Evolutionary conservation across 2,797 vertebrate species (phyloP), one percentile per base, ranked within the genome.

Genomic region (Pteronotus mesoamericanus): DNA sequence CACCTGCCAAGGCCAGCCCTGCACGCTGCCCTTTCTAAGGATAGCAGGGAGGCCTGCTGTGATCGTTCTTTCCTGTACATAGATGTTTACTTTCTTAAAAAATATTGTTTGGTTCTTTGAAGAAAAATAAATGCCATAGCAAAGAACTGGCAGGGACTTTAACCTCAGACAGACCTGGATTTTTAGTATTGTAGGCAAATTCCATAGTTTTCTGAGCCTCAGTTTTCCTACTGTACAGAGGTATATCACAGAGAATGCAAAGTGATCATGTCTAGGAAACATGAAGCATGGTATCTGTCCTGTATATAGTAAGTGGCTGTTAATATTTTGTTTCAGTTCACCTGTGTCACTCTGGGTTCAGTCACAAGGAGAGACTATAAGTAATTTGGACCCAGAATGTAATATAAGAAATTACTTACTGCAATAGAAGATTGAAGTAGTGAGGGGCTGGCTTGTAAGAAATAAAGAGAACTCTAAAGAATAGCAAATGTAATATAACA

Each of bases 81-180:
- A 51, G 34, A 34, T 53, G 5, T 71, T 90, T 46, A 61, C 34
- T 72, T 91, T 82, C 32, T 89, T 93, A 22, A 85, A 88, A 90
- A 86, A 48, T 55, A 16, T 85, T 93, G 44, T 57, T 83, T 32
- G 53, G 37, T 86, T 88, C 44, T 93, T 61, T 95, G 57, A 91
- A 86, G 92, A 93, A 95, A 83, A 92, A 55, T 82, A 93, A 85
- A 34, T 42, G 53, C 37, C 18, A 26, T 24, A 9, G 71, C 89
- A 78, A 85, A 87, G 72, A 97, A 53, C 66, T 48, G 90, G 86
- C 34, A 90, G 61, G 74, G 46, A 92, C 71, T 92, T 91, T 1
- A 74, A 48, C 74, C 34, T 85, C n/a, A 68, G 59, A 59, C 55
- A 86, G 71, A 68, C 66, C 18, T 88, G 83, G 51, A 83, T 94